Conservation (phyloP, 2,797 vertebrate species). For the Phataginus tetradactyla region DNA sequence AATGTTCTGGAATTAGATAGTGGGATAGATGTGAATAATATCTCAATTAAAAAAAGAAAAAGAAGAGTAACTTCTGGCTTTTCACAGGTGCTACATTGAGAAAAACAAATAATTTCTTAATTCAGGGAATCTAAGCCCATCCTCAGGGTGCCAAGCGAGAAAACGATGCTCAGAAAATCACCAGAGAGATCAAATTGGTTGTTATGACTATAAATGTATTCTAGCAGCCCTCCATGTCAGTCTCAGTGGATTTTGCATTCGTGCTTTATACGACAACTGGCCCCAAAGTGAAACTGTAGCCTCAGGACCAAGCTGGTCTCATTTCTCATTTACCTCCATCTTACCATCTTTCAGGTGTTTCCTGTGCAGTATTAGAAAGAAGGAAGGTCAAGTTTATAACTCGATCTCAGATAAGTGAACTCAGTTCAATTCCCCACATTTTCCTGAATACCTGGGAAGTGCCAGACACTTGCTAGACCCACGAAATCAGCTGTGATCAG, state of each 20-base stretch:
- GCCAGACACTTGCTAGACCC: background rate
- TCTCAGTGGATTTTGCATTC: background rate
- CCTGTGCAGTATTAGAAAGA: background rate
- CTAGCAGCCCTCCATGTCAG: background rate
- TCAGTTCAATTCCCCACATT: background rate
- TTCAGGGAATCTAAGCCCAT: background rate
- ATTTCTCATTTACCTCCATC: background rate
- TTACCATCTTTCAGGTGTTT: background rate
- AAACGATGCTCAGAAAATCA: conserved; percentile 27
- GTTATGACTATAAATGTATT: background rate
- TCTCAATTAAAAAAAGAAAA: background rate
- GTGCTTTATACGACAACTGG: background rate
- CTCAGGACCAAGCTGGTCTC: background rate
- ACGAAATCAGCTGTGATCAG: background rate
- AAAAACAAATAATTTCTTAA: background rate
- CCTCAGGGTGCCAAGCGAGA: background rate
- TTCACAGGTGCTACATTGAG: background rate
- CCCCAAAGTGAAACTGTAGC: background rate
- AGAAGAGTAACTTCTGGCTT: background rate
- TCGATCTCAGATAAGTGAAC: background rate
- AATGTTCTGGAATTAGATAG: background rate
- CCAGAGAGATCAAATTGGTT: background rate
- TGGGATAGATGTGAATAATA: background rate
- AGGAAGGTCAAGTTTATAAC: background rate
- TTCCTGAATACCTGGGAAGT: background rate